These are phyloP conservation scores for Chromoteleia sp. DNA, from an alignment of 2,888 invertebrate genomes.

Conservation along the genomic window DNA sequence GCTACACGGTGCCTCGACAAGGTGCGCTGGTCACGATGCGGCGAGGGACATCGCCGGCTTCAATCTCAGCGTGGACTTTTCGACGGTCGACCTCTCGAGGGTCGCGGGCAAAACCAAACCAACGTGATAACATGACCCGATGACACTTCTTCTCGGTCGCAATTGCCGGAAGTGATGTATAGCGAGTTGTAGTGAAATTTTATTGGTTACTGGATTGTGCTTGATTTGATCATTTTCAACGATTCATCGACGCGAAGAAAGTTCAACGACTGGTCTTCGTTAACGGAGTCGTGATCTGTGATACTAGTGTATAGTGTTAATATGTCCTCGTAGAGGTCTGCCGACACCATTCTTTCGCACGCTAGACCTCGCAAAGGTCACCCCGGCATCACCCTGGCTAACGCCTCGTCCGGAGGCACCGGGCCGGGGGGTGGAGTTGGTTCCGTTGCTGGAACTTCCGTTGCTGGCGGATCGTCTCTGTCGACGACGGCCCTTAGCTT, in stretches of 20 bases:
- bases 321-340: conserved; percentile 72
- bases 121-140: conserved; percentile 1
- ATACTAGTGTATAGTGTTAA: background rate
- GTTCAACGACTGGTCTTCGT: too few relatives aligned
- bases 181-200: background rate
- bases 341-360: conserved; percentile 5
- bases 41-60: too few relatives aligned
- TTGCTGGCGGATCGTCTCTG: conserved; percentile 84
- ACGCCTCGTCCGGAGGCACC: conserved; percentile 82
- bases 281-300: too few relatives aligned
- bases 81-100: too few relatives aligned
- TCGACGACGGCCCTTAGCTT: conserved; percentile 87
- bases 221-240: background rate
- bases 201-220: background rate
- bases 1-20: too few relatives aligned
- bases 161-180: background rate
- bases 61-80: too few relatives aligned
- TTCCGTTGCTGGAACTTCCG: conserved; percentile 92
- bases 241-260: too few relatives aligned
- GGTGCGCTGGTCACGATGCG: too few relatives aligned
- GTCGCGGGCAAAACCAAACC: too few relatives aligned
- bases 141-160: background rate
- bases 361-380: conserved; percentile 78
- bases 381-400: conserved; percentile 84
- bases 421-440: conserved; percentile 87